These are phyloP conservation scores for Spinus pinus DNA, from an alignment of 2,797 vertebrate genomes.

Conservation along the genomic window DNA sequence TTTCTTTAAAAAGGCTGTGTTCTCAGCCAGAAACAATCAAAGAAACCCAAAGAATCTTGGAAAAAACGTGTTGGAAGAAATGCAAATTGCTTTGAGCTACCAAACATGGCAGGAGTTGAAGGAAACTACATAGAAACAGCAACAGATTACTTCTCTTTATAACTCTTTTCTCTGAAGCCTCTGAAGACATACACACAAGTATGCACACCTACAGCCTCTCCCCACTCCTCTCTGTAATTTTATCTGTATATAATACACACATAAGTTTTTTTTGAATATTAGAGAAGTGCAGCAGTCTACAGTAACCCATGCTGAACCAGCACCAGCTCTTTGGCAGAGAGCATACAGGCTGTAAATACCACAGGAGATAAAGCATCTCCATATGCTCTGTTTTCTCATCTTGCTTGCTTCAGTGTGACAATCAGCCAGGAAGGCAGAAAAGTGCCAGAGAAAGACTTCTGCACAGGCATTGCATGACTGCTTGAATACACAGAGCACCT, in stretches of 20 bases:
- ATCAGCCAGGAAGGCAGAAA: not conserved
- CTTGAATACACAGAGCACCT: not conserved
- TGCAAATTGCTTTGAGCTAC: slow-evolving; percentile 57
- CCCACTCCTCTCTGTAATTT: not conserved
- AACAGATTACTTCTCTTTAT: not conserved
- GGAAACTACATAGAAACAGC: slow-evolving; percentile 6
- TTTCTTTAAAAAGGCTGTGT: not conserved
- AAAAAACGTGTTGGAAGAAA: slow-evolving; percentile 18
- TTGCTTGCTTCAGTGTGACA: not conserved
- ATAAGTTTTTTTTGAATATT: not conserved
- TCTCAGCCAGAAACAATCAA: slow-evolving; percentile 59
- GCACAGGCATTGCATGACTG: not conserved
- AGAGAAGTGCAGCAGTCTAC: not conserved
- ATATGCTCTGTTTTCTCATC: not conserved
- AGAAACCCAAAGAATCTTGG: slow-evolving; percentile 36
- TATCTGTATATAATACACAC: not conserved
- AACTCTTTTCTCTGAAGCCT: not conserved
- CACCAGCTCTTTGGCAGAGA: not conserved
- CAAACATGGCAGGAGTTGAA: slow-evolving; percentile 53
- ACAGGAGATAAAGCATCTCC: not conserved
- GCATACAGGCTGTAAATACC: not conserved
- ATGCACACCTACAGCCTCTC: not conserved
- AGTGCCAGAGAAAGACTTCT: not conserved
- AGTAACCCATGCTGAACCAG: not conserved
- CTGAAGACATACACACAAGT: not conserved